Evolutionary conservation across 2,797 vertebrate species (phyloP).

Genomic region (Xyrichtys novacula): DNA sequence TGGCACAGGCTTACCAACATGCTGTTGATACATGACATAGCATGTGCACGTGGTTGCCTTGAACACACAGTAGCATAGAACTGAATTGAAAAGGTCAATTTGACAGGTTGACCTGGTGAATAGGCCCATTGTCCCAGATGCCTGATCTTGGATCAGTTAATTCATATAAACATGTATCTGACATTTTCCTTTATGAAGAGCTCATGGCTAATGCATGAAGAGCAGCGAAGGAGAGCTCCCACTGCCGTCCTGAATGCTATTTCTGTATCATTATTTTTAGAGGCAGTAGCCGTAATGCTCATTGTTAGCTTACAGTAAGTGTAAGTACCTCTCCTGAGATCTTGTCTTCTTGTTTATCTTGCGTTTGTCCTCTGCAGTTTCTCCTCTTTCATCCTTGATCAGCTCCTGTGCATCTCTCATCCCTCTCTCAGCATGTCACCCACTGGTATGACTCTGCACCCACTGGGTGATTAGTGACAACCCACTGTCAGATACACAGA

Average conservation of each 20-base stretch:
- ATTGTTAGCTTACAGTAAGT: constrained; percentile 4
- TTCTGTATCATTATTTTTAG: constrained; percentile 52
- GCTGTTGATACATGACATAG: too few relatives aligned
- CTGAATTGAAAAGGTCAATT: too few relatives aligned
- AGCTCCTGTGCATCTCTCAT: constrained; percentile 28
- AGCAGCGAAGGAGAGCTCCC: neutral
- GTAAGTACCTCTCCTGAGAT: constrained; percentile 24
- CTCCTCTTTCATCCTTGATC: constrained; percentile 35
- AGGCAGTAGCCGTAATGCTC: constrained; percentile 6
- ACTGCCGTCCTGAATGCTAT: neutral
- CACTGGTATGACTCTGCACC: constrained; percentile 58
- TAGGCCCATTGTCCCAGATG: too few relatives aligned
- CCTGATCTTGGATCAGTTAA: too few relatives aligned
- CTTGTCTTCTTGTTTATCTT: constrained; percentile 38
- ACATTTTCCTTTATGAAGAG: neutral
- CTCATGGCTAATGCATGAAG: neutral
- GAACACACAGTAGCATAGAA: too few relatives aligned
- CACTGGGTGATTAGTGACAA: constrained; percentile 77
- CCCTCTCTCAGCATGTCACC: constrained; percentile 50
- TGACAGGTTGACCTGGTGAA: too few relatives aligned
- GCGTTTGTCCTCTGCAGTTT: constrained; percentile 44
- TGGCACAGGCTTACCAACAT: too few relatives aligned
- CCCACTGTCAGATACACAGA: constrained; percentile 72
- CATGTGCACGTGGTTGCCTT: too few relatives aligned
- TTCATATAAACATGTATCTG: too few relatives aligned